Evolutionary conservation across 53 echinoderm and acorn worm species (phyloP), one percentile per base, ranked within the genome.

Genomic region (Hippasteria phrygiana): DNA sequence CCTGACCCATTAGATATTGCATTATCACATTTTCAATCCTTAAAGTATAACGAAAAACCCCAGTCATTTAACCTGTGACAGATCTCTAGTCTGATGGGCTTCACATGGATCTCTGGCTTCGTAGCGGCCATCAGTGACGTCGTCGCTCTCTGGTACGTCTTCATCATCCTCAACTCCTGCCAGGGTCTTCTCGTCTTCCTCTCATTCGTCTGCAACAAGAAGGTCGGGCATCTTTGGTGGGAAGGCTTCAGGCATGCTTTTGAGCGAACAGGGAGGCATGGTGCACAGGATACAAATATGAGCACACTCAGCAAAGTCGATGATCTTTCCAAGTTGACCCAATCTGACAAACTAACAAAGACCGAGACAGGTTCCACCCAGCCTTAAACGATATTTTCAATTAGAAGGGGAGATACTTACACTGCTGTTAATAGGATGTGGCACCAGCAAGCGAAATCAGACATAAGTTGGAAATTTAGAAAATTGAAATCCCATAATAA

Each of bases 141-240:
- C 73, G 32, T 62, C 33, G 64, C 46, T 40, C 86, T 92, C 20
- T 94, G 92, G 92, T 92, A 94, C 75, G 34, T 93, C 53, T 93
- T 90, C 94, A 94, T 94, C 92, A 26, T 94, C n/a, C 75, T 94
- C 62, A 94, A 94, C 47, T 87, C 93, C 22, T 87, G 90, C 14
- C 93, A 93, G 29, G 93, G 93, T 22, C 86, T 93, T 50, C 82
- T 87, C 62, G 88, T 93, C 54, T 93, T 90, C 43, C 62, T 93
- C 38, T 92, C 92, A 4, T 92, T 92, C 78, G 63, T 77, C 31
- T 76, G 83, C 20, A 93, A 91, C 71, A 43, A 28, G 26, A 71
- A 67, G 16, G 77, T 93, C 62, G 55, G 55, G 67, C 41, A 43
- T 22, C 71, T 84, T 69, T 93, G 94, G 94, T 39, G 41, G 14